A percentile compares a stretch with the other conserved stretches of the same genome.
These are phyloP conservation scores for Agapornis canus DNA, from an alignment of 2,797 vertebrate genomes.

Conservation along the genomic window DNA sequence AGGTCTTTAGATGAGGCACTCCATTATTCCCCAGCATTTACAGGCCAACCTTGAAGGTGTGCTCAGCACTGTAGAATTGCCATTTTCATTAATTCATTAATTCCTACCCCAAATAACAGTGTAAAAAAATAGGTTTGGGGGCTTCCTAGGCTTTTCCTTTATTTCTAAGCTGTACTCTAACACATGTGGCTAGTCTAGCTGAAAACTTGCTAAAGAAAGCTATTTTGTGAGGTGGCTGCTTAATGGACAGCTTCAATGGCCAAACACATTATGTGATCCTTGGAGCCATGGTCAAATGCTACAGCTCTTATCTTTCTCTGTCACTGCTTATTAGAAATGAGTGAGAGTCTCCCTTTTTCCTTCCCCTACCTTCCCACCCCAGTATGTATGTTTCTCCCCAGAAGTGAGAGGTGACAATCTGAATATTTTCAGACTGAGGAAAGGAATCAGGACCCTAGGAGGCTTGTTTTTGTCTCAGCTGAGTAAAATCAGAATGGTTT, in stretches of 20 bases:
- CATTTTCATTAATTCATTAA: background rate
- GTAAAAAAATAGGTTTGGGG: background rate
- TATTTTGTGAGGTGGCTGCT: background rate
- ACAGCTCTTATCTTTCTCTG: background rate
- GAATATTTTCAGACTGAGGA: background rate
- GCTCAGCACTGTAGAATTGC: background rate
- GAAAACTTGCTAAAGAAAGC: background rate
- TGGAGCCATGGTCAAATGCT: background rate
- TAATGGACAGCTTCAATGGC: background rate
- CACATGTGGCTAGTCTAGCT: fast-evolving
- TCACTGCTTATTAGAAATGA: background rate
- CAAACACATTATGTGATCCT: fast-evolving
- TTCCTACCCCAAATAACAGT: background rate
- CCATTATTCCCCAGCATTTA: background rate
- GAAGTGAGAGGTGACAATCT: background rate
- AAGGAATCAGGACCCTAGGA: background rate
- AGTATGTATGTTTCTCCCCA: background rate
- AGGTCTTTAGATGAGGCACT: background rate
- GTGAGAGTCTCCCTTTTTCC: background rate
- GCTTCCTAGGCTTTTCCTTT: background rate
- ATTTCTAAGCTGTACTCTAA: background rate
- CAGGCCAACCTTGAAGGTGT: background rate
- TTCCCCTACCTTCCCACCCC: fast-evolving
- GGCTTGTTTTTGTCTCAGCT: background rate
- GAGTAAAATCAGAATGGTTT: background rate